Evolutionary conservation across 1,140 invertebrate genomes (phyloP), one percentile per base, ranked within the genome.

Genomic region (Drosophila jambulina): DNA sequence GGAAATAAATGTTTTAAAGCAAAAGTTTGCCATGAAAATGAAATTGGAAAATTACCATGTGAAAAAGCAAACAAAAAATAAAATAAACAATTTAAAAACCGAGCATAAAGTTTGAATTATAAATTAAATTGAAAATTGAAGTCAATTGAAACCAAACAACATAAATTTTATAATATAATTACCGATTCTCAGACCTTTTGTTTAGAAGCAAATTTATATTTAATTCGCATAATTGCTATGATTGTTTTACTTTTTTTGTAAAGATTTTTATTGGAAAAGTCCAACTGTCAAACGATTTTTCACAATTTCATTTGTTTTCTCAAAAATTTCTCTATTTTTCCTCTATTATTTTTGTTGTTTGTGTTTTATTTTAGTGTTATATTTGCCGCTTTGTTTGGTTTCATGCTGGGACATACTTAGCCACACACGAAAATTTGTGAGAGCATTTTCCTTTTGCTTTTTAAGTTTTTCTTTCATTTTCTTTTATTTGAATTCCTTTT

Each of bases 361-460:
- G 15, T 54, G 21, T 40, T 56, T 42, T 34, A 23, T 54, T 54
- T 36, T 23, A 54, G 51, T 46, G 7, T 46, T 23, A 23, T 53
- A 21, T 53, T 34, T 34, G 32, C 27, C 43, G 25, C 27, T 38
- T 68, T 65, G 25, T 65, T 64, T 49, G 25, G 15, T 27, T 61
- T 62, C 57, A 25, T 34, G 56, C 57, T 65, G 40, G 17, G 60
- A 49, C 23, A 49, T 62, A 68, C 64, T 68, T 62, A 62, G 45
- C 32, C 32, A 23, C 59, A n/a, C n/a, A 40, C n/a, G 8, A 62
- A 27, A 56, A 62, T 36, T 32, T 13, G 6, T 25, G 53, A 56
- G 21, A 56, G 32, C 53, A 25, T 56, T 56, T 38, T 3, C 21
- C 34, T 21, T 27, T 29, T 19, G 23, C 46, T 62, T 62, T 54